phyloP scores from a whole-genome alignment of 92 coral and sea anemone genomes.

The Actinostola sp. region DNA sequence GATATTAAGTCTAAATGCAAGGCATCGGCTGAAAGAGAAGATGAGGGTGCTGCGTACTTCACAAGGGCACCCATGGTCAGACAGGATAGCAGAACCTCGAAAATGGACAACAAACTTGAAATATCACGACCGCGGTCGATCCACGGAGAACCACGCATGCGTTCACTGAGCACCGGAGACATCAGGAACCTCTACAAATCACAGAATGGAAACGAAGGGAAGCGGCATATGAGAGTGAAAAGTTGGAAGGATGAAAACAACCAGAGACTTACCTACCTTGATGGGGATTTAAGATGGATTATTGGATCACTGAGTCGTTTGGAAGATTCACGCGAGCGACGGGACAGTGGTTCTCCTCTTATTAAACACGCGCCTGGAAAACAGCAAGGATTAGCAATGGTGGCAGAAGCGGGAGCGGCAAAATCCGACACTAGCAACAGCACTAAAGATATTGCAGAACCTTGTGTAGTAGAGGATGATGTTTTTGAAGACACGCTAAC shows the following conservation, averaged over 20 bases:
- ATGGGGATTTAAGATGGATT: not conserved
- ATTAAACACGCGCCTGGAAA: not conserved
- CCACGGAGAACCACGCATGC: constrained; percentile 32
- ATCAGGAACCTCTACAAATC: constrained; percentile 16
- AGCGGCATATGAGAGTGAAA: constrained; percentile 6
- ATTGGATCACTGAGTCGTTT: constrained; percentile 12
- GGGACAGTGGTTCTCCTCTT: constrained; percentile 29
- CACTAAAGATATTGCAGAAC: not conserved
- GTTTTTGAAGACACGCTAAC: not conserved
- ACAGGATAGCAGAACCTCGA: not conserved
- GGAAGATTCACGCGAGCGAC: constrained; percentile 21
- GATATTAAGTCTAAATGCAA: not conserved
- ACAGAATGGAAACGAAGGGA: not conserved
- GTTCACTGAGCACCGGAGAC: constrained; percentile 40
- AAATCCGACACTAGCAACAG: not conserved
- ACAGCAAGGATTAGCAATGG: not conserved
- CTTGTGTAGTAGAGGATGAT: not conserved
- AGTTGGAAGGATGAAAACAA: constrained; percentile 14
- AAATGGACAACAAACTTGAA: constrained; percentile 17
- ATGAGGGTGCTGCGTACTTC: not conserved
- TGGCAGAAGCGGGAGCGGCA: constrained; percentile 9
- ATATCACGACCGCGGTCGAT: constrained; percentile 36
- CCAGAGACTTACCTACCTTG: constrained; percentile 5
- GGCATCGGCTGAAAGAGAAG: not conserved
- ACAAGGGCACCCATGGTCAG: not conserved